These are phyloP conservation scores for Nothocercus nigrocapillus DNA, from an alignment of 2,113 vertebrate species.

Conservation along the genomic window DNA sequence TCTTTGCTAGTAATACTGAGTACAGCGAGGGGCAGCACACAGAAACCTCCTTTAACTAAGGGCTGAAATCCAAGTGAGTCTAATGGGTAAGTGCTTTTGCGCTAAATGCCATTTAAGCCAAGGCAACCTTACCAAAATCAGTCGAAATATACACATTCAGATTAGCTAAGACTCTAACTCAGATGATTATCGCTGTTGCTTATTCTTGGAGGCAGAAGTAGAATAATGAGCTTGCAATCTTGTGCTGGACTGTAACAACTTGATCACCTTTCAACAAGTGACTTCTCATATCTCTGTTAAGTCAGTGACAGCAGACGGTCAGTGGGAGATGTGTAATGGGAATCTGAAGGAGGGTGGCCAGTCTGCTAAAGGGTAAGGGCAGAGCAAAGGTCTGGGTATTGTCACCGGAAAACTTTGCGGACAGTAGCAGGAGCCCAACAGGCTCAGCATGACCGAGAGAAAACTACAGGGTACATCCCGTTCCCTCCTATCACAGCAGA, in stretches of 20 bases:
- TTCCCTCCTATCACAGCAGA: not conserved
- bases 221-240: slow-evolving; percentile 20
- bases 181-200: not conserved
- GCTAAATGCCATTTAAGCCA: not conserved
- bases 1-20: not conserved
- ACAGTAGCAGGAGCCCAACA: not conserved
- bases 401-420: not conserved
- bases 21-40: not conserved
- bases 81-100: not conserved
- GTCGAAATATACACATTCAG: not conserved
- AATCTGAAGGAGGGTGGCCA: slow-evolving; percentile 20
- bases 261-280: slow-evolving; percentile 47
- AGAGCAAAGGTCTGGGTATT: slow-evolving; percentile 8
- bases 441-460: not conserved
- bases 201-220: not conserved
- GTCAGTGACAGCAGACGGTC: slow-evolving; percentile 18
- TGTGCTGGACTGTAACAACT: slow-evolving; percentile 2
- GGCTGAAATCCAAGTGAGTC: not conserved
- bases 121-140: not conserved
- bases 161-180: not conserved
- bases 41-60: not conserved
- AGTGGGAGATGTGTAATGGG: not conserved
- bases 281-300: not conserved
- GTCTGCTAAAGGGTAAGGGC: not conserved
- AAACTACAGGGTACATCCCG: not conserved